These are phyloP conservation scores for Halocynthia roretzi DNA, from an alignment of 23 tunicate species.

Conservation along the genomic window DNA sequence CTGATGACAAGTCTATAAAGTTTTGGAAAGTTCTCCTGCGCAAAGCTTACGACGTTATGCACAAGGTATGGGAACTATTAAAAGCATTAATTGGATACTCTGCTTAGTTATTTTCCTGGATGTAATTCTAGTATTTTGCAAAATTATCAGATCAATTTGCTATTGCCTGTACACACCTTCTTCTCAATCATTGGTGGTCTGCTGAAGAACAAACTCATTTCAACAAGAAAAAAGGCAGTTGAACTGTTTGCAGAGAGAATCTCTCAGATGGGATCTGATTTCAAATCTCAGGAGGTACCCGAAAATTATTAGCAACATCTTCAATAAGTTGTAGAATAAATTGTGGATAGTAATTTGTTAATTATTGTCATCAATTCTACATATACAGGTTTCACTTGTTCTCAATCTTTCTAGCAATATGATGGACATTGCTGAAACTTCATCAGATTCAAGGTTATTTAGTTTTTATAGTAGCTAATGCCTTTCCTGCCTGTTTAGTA, in stretches of 20 bases:
- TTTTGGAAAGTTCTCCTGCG: slow-evolving; percentile 17
- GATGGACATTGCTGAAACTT: too few relatives aligned
- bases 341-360: too few relatives aligned
- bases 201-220: background rate
- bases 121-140: slow-evolving; percentile 8
- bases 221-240: background rate
- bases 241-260: slow-evolving; percentile 1
- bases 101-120: background rate
- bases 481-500: too few relatives aligned
- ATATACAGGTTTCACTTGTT: too few relatives aligned
- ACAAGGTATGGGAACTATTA: slow-evolving; percentile 13
- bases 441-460: too few relatives aligned
- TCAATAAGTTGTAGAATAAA: too few relatives aligned
- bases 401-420: too few relatives aligned
- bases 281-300: background rate
- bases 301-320: too few relatives aligned
- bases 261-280: background rate
- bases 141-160: background rate
- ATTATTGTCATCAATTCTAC: too few relatives aligned
- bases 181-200: background rate
- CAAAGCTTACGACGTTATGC: slow-evolving; percentile 21
- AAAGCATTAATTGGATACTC: background rate
- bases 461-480: too few relatives aligned
- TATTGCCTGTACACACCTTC: background rate
- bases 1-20: background rate